These are phyloP conservation scores for Mythimna ferrago DNA, from an alignment of 2,888 invertebrate species.

Conservation along the genomic window DNA sequence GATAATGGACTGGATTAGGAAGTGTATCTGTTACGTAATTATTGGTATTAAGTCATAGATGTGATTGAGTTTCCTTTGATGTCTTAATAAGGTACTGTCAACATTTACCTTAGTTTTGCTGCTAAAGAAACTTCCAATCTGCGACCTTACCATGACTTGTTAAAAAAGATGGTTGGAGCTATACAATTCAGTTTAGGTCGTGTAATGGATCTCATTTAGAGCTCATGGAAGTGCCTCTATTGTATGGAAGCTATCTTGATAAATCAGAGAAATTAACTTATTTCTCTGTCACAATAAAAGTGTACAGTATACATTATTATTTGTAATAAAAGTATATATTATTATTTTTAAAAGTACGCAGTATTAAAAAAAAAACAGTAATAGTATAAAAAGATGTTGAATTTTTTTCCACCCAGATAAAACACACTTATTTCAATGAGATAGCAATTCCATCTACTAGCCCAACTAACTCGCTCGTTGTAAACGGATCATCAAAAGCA, in stretches of 20 bases:
- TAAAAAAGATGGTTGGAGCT: too few relatives aligned
- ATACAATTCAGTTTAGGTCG: too few relatives aligned
- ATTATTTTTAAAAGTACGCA: too few relatives aligned
- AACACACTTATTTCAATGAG: neutral
- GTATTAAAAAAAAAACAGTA: neutral
- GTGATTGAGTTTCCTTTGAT: constrained; percentile 25
- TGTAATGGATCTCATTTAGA: too few relatives aligned
- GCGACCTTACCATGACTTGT: too few relatives aligned
- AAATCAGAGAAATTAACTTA: neutral
- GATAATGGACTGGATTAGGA: constrained; percentile 60
- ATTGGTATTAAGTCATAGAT: constrained; percentile 27
- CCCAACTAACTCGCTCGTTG: constrained; percentile 56
- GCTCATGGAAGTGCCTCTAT: neutral
- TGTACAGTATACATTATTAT: too few relatives aligned
- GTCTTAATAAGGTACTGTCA: neutral
- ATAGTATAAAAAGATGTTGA: too few relatives aligned
- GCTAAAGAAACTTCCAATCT: neutral
- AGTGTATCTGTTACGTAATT: constrained; percentile 49
- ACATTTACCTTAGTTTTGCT: constrained; percentile 7
- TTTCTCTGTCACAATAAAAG: neutral
- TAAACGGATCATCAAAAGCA: constrained; percentile 74
- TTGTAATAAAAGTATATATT: too few relatives aligned
- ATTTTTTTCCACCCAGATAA: neutral
- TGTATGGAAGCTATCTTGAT: neutral
- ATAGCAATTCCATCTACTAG: constrained; percentile 40